These are phyloP conservation scores for Karalla daura DNA, from an alignment of 2,797 vertebrate genomes.

Conservation along the genomic window DNA sequence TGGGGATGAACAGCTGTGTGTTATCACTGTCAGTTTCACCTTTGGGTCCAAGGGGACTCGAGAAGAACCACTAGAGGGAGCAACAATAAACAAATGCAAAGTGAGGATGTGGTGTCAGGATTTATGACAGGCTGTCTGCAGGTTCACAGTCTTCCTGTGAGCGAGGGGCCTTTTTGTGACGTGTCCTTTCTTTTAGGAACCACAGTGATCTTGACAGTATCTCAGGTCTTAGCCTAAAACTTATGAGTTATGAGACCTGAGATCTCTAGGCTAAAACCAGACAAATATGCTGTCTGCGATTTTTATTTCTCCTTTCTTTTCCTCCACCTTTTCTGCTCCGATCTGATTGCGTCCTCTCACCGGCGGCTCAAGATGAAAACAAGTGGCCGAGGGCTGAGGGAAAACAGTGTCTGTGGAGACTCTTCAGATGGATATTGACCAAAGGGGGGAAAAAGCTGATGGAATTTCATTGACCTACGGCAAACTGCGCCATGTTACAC, in stretches of 20 bases:
- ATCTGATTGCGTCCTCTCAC: constrained; percentile 21
- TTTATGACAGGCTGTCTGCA: constrained; percentile 1
- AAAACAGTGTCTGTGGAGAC: constrained; percentile 60
- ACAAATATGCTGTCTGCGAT: not conserved
- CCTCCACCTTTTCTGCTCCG: constrained; percentile 26
- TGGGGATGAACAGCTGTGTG: not conserved
- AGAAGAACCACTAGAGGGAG: constrained; percentile 56
- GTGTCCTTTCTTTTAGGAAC: not conserved
- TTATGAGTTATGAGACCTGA: not conserved
- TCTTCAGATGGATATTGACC: constrained; percentile 76
- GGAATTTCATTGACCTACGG: constrained; percentile 79
- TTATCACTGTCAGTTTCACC: constrained; percentile 3
- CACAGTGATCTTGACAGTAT: not conserved
- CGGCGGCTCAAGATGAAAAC: constrained; percentile 41
- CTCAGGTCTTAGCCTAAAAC: not conserved
- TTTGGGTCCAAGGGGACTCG: not conserved
- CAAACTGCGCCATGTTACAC: constrained; percentile 71
- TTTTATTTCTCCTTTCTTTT: constrained; percentile 16
- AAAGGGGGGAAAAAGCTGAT: constrained; percentile 68
- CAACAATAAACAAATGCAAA: constrained; percentile 40
- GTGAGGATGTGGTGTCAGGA: not conserved
- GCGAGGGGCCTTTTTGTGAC: not conserved
- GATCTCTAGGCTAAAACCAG: not conserved
- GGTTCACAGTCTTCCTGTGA: not conserved
- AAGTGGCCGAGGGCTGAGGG: constrained; percentile 46